Evolutionary conservation across 2,888 invertebrate genomes (phyloP).

Genomic region (Caenorhabditis sp.): DNA sequence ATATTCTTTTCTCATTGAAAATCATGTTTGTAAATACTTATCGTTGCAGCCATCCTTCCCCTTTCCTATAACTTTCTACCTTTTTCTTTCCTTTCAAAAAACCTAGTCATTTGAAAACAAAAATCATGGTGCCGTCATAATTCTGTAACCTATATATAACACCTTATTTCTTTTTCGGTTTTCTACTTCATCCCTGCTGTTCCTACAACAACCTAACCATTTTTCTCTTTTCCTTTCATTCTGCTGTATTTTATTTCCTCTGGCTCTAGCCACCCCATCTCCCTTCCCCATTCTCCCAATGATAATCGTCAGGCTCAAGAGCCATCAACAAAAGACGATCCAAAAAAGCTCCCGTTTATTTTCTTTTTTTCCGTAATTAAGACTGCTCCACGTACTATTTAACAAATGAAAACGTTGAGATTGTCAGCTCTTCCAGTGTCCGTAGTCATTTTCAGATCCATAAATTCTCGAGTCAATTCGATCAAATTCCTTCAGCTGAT

Average conservation of each 20-base stretch:
- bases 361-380: conserved; percentile 12
- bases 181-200: conserved; percentile 9
- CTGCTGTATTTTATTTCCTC: conserved; percentile 10
- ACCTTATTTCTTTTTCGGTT: conserved; percentile 5
- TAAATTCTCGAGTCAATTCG: neutral
- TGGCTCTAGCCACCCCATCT: conserved; percentile 14
- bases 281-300: conserved; percentile 6
- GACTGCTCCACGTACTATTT: conserved; percentile 16
- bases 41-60: neutral
- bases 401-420: conserved; percentile 9
- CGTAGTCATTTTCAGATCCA: neutral
- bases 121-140: conserved; percentile 26
- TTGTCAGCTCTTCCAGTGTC: neutral
- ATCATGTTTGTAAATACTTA: conserved; percentile 47
- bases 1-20: conserved; percentile 19
- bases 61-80: neutral
- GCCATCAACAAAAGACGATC: neutral
- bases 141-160: conserved; percentile 27
- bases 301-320: conserved; percentile 5
- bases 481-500: neutral
- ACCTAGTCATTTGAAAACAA: conserved; percentile 26
- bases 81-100: neutral
- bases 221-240: conserved; percentile 25
- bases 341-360: conserved; percentile 5
- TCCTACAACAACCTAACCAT: conserved; percentile 32